Evolutionary conservation across 2,888 invertebrate genomes (phyloP).

Genomic region (Chrysodeixis includens): DNA sequence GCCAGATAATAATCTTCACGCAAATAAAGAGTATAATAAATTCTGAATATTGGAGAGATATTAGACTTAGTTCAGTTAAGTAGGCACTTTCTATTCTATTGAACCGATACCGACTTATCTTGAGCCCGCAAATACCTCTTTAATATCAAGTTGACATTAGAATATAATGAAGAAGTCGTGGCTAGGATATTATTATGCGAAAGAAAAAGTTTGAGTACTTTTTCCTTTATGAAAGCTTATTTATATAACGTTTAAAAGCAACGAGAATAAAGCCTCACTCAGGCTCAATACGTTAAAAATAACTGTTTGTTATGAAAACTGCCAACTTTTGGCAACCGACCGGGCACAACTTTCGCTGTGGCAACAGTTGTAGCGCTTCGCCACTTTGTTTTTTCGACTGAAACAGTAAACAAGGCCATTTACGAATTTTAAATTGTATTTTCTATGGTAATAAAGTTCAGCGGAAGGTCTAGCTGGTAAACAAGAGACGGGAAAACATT

Average conservation of each 20-base stretch:
- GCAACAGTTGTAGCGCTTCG: constrained; percentile 15
- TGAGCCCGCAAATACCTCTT: constrained; percentile 15
- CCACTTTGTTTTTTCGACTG: constrained; percentile 16
- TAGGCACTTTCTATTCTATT: constrained; percentile 35
- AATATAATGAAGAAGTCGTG: neutral
- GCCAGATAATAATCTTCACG: neutral
- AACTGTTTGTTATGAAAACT: constrained; percentile 24
- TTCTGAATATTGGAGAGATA: constrained; percentile 6
- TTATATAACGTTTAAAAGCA: neutral
- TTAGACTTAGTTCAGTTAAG: constrained; percentile 20
- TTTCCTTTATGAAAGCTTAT: neutral
- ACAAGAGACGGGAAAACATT: constrained; percentile 9
- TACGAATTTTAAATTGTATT: constrained; percentile 29
- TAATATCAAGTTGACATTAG: constrained; percentile 9
- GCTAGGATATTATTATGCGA: neutral
- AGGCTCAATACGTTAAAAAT: constrained; percentile 16
- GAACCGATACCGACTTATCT: constrained; percentile 24
- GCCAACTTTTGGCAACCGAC: constrained; percentile 22
- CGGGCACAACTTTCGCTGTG: constrained; percentile 19
- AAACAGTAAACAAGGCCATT: constrained; percentile 28
- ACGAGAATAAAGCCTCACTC: neutral
- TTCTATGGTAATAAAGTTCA: constrained; percentile 19
- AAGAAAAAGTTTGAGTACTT: no score
- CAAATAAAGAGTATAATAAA: constrained; percentile 22
- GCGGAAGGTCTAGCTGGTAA: constrained; percentile 8